phyloP scores from a whole-genome alignment of 2,888 invertebrate species.

The Eustalomyia histrio region DNA sequence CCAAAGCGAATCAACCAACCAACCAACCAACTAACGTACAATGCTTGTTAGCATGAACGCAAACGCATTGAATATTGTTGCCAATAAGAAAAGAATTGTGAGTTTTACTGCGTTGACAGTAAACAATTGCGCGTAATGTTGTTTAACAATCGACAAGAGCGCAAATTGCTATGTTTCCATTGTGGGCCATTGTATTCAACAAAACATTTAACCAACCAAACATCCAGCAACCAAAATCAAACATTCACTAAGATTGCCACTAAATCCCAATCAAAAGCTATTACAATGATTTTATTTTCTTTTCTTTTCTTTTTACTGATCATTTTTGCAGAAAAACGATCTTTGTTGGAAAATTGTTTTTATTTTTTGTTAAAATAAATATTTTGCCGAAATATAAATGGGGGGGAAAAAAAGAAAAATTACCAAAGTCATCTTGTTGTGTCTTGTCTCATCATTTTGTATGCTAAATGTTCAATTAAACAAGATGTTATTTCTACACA shows the following conservation, averaged over 20 bases:
- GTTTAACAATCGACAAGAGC: conserved; percentile 67
- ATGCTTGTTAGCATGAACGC: not conserved
- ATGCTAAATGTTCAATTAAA: conserved; percentile 69
- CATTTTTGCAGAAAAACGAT: conserved; percentile 44
- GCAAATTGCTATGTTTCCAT: conserved; percentile 66
- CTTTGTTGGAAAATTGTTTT: conserved; percentile 8
- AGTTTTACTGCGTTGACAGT: conserved; percentile 66
- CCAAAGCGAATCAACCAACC: conserved; percentile 12
- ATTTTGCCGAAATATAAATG: conserved; percentile 55
- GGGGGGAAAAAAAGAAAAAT: conserved; percentile 49
- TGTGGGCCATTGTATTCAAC: conserved; percentile 51
- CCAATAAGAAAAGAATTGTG: conserved; percentile 40
- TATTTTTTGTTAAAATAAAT: conserved; percentile 34
- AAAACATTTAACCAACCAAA: too few relatives aligned
- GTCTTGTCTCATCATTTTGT: conserved; percentile 63
- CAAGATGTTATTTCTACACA: conserved; percentile 67
- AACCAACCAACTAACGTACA: too few relatives aligned
- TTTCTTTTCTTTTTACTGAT: conserved; percentile 45
- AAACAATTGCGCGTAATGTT: conserved; percentile 68
- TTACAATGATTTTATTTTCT: conserved; percentile 66
- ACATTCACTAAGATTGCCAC: conserved; percentile 43
- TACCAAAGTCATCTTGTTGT: conserved; percentile 59
- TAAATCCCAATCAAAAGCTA: conserved; percentile 65
- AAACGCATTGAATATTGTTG: conserved; percentile 29
- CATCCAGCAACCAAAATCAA: conserved; percentile 31